These are phyloP conservation scores for Alca torda DNA, from an alignment of 2,797 vertebrate genomes.

Conservation along the genomic window DNA sequence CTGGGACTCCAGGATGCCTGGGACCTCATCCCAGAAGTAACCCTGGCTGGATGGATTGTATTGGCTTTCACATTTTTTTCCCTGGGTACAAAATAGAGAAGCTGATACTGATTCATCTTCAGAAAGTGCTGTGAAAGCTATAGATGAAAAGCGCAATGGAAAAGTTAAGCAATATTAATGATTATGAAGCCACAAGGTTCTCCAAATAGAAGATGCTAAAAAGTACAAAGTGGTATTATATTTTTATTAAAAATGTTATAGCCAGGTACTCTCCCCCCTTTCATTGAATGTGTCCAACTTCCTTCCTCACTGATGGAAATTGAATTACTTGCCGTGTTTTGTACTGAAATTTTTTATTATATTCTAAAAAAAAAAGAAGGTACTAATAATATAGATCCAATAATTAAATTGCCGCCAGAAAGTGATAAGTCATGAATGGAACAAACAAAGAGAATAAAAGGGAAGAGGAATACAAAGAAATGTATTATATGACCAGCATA, in stretches of 20 bases:
- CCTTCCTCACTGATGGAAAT: constrained; percentile 60
- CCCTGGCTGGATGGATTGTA: background rate
- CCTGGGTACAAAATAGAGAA: background rate
- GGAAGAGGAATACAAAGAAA: constrained; percentile 67
- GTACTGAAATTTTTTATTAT: constrained; percentile 59
- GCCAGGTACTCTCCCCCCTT: constrained; percentile 50
- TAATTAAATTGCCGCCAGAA: constrained; percentile 74
- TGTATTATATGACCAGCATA: constrained; percentile 72
- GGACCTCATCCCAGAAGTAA: background rate
- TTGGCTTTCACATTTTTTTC: background rate
- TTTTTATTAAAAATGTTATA: constrained; percentile 69
- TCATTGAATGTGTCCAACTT: constrained; percentile 59
- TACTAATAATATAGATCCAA: constrained; percentile 65
- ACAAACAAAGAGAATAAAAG: constrained; percentile 72
- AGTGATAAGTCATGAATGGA: constrained; percentile 72
- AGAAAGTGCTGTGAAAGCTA: background rate
- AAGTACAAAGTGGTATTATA: constrained; percentile 50
- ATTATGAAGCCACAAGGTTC: constrained; percentile 9
- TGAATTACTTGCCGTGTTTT: constrained; percentile 69
- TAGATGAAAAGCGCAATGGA: constrained; percentile 14
- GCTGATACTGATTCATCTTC: background rate
- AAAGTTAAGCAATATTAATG: constrained; percentile 53
- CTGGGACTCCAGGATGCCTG: background rate
- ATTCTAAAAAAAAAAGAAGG: constrained; percentile 13
- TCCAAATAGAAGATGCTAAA: constrained; percentile 54